Conservation (phyloP, 2,113 vertebrate genomes). For the Panthera tigris region DNA sequence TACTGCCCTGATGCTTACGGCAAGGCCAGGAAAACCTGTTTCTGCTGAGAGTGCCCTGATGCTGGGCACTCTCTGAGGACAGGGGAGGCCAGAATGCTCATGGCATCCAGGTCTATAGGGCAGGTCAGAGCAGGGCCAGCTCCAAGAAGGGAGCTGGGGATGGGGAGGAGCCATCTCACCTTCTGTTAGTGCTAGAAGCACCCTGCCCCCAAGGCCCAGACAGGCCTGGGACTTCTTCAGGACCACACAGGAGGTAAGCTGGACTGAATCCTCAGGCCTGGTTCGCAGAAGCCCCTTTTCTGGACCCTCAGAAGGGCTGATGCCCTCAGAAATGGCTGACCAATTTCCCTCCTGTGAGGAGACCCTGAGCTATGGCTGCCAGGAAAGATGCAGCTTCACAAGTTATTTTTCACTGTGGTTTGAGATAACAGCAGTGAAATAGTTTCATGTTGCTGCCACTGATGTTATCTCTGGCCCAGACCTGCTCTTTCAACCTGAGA, state of each 20-base stretch:
- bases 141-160: neutral
- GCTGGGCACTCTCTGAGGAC: neutral
- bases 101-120: neutral
- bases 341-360: conserved; percentile 49
- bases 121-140: neutral
- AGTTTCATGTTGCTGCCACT: conserved; percentile 65
- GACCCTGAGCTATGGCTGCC: conserved; percentile 48
- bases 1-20: neutral
- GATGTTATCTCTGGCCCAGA: conserved; percentile 72
- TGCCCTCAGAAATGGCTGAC: neutral
- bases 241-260: neutral
- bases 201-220: neutral
- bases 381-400: conserved; percentile 61
- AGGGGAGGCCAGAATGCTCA: neutral
- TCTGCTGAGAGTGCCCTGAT: neutral
- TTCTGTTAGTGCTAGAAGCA: neutral
- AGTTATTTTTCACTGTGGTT: conserved; percentile 77
- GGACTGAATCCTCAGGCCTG: neutral
- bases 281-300: neutral
- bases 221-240: neutral
- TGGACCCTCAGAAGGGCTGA: neutral
- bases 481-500: conserved; percentile 54
- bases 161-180: neutral
- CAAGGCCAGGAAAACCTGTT: neutral
- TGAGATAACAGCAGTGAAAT: conserved; percentile 47